Evolutionary conservation across 2,797 vertebrate species (phyloP), one percentile per base, ranked within the genome.

Genomic region (Platalea minor): DNA sequence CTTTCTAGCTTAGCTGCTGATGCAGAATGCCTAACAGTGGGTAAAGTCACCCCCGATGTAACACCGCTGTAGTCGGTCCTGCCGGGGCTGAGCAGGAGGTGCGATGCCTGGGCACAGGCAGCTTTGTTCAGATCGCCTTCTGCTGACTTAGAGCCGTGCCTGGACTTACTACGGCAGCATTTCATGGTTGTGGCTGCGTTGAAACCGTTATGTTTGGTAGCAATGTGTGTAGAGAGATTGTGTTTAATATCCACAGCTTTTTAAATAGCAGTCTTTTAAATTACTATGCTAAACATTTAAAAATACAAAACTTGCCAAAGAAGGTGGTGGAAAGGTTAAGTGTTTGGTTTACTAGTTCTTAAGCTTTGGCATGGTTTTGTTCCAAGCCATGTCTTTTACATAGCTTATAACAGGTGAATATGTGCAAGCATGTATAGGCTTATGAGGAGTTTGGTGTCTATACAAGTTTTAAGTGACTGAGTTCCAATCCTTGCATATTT

Each of bases 51-150:
- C 13, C 33, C 2, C 1, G 4, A 1, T 29, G 8, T 8, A 9
- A 6, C 35, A 4, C 2, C 2, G 0, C 26, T n/a, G 57, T 14
- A 3, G 25, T 5, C 0, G 0, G 33, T 28, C 8, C 12, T 60
- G 0, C 33, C 3, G 5, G 33, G 61, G 46, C 48, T 25, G 37
- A 50, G 7, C 26, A 6, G 69, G 45, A n/a, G 1, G 3, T 31
- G 41, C 11, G 28, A 10, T 61, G 28, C 35, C 53, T 17, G 35
- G 59, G 60, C 29, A 26, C 10, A 3, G 41, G 20, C 9, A 20
- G 41, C 69, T 92, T n/a, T 23, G 25, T 24, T 68, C 37, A 6
- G 37, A 35, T 45, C 17, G 31, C 13, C 28, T 41, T 16, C 57
- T 45, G 18, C 46, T 13, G 35, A 4, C 18, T 24, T 25, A 8